Evolutionary conservation across 1,140 invertebrate genomes (phyloP).

Genomic region (Leptonema lineaticorne): DNA sequence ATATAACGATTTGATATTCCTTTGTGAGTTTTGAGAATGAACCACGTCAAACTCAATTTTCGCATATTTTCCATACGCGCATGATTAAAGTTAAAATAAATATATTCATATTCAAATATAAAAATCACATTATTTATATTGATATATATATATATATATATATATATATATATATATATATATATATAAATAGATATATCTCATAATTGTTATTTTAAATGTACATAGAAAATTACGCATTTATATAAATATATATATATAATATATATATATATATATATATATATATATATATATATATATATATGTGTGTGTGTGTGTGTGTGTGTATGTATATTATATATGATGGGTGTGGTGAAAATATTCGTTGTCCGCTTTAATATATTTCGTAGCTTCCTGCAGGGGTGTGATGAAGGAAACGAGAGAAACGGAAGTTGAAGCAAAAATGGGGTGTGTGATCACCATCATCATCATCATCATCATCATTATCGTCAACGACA

Average conservation of each 20-base stretch:
- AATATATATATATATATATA: background rate
- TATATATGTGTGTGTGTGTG: background rate
- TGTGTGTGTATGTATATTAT: background rate
- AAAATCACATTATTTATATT: no score
- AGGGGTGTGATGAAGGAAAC: background rate
- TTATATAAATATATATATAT: no score
- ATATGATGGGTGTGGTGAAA: background rate
- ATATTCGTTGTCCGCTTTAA: background rate
- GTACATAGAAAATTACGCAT: no score
- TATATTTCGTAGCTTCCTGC: constrained; percentile 16
- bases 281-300: no score
- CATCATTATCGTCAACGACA: background rate
- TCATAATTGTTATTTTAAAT: background rate
- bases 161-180: background rate
- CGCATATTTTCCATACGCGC: no score
- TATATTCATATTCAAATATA: no score
- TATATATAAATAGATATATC: no score
- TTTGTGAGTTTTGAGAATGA: no score
- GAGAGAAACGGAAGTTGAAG: constrained; percentile 11
- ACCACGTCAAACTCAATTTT: no score
- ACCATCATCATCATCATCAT: constrained; percentile 26
- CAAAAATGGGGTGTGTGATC: constrained; percentile 20
- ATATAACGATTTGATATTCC: no score
- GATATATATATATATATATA: no score
- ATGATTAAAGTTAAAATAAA: no score